Evolutionary conservation across 2,888 invertebrate species (phyloP).

Genomic region (Epiblema foenella): DNA sequence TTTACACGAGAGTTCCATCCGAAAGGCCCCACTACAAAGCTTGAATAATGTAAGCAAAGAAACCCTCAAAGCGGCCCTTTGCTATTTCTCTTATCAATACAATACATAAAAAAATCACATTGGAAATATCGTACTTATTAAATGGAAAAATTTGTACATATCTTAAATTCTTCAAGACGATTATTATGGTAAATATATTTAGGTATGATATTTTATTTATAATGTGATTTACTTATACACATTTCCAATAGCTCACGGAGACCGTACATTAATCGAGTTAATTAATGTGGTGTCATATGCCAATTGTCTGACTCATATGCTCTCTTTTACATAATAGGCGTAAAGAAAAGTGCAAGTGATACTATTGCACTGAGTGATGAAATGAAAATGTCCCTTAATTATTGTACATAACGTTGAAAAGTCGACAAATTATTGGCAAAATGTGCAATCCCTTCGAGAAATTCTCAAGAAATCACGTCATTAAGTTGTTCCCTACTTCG

Average conservation of each 20-base stretch:
- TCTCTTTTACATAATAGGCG: not conserved
- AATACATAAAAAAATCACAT: constrained; percentile 9
- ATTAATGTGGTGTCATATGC: not conserved
- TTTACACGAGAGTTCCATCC: constrained; percentile 65
- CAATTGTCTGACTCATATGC: too few relatives aligned
- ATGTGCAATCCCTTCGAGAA: constrained; percentile 23
- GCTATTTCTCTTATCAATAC: constrained; percentile 28
- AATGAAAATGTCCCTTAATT: too few relatives aligned
- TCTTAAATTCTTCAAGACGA: not conserved
- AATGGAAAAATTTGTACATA: not conserved
- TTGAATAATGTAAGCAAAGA: constrained; percentile 63
- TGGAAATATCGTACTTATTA: not conserved
- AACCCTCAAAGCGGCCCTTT: constrained; percentile 38
- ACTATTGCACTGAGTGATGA: too few relatives aligned
- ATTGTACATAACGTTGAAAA: not conserved
- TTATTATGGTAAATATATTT: not conserved
- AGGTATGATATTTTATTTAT: not conserved
- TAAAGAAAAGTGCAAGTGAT: not conserved
- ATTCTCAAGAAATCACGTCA: constrained; percentile 26
- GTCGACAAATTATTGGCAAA: constrained; percentile 8
- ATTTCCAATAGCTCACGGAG: not conserved
- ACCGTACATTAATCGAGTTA: not conserved
- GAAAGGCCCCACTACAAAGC: constrained; percentile 59
- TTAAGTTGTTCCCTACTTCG: constrained; percentile 31
- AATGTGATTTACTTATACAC: not conserved